Evolutionary conservation across 2,888 invertebrate species (phyloP).

Genomic region (Seira sanloemensis): DNA sequence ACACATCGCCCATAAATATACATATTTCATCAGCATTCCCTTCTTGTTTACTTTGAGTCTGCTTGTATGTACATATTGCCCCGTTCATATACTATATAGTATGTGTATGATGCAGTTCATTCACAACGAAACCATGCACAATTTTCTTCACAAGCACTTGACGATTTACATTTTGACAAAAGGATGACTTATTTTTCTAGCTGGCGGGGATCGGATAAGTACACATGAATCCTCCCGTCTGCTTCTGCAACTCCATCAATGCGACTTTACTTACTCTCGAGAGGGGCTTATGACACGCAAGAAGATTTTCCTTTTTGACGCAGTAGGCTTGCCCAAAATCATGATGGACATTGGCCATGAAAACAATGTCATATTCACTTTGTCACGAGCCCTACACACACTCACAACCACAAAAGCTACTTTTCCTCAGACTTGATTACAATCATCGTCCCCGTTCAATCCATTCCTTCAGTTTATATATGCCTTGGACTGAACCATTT

Average conservation of each 20-base stretch:
- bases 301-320: background rate
- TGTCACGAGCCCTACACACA: background rate
- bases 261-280: background rate
- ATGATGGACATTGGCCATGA: constrained; percentile 52
- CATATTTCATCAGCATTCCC: background rate
- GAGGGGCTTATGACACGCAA: background rate
- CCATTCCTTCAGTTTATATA: constrained; percentile 16
- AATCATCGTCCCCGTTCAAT: constrained; percentile 1
- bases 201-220: too few relatives aligned
- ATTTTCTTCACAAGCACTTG: background rate
- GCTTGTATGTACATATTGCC: too few relatives aligned
- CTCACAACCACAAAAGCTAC: background rate
- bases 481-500: background rate
- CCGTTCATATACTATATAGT: too few relatives aligned
- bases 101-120: too few relatives aligned
- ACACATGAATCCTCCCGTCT: too few relatives aligned
- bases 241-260: too few relatives aligned
- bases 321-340: background rate
- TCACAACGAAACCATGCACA: too few relatives aligned
- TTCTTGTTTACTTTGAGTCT: background rate
- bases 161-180: background rate
- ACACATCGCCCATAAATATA: background rate
- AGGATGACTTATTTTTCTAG: background rate
- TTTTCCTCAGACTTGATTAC: background rate
- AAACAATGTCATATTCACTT: constrained; percentile 33